These are phyloP conservation scores for Eleginops maclovinus DNA, from an alignment of 2,113 vertebrate genomes.

Conservation along the genomic window DNA sequence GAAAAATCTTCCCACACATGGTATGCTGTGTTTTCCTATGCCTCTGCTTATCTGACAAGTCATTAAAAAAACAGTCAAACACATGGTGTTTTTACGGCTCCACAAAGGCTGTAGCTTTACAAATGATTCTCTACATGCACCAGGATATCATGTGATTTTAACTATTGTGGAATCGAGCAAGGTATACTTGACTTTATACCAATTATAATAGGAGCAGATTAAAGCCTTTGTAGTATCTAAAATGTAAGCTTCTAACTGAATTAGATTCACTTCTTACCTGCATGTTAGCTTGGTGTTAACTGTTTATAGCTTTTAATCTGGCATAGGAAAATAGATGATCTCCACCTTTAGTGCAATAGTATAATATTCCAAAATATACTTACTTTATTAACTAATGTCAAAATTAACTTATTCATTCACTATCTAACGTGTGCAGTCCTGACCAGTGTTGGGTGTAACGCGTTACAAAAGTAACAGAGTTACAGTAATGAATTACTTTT, in stretches of 20 bases:
- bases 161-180: background rate
- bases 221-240: background rate
- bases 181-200: background rate
- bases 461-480: no score
- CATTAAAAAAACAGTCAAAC: conserved; percentile 12
- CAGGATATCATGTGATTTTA: background rate
- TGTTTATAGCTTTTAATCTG: background rate
- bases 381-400: no score
- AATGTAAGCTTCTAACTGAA: background rate
- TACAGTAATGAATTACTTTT: no score
- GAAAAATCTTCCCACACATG: conserved; percentile 32
- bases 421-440: no score
- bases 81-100: conserved; percentile 2
- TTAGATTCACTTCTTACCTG: background rate
- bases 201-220: background rate
- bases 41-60: conserved; percentile 30
- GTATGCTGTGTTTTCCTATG: conserved; percentile 31
- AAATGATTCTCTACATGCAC: background rate
- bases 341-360: background rate
- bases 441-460: no score
- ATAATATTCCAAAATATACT: background rate
- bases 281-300: background rate
- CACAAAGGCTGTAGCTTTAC: background rate
- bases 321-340: background rate
- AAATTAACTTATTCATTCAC: no score